Conservation (phyloP, 2,797 vertebrate species). For the Octomys mimax region DNA sequence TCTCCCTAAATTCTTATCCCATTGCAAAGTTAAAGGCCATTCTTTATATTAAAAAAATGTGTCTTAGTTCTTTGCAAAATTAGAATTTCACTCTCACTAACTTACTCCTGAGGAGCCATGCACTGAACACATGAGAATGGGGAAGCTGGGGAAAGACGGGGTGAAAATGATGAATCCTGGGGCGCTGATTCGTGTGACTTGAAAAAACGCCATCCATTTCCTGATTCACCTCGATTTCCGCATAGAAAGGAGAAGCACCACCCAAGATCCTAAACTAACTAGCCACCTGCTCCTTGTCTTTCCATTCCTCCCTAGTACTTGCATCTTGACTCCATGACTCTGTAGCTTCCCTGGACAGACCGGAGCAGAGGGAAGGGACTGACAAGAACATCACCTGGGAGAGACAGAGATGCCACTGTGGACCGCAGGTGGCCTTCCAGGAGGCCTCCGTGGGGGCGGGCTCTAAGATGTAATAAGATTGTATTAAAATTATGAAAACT, state of each 20-base stretch:
- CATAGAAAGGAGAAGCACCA: background rate
- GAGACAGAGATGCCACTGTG: background rate
- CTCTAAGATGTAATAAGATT: background rate
- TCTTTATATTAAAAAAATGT: background rate
- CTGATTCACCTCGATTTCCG: constrained; percentile 89
- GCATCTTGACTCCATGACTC: constrained; percentile 60
- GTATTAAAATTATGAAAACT: constrained; percentile 50
- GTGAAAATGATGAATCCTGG: constrained; percentile 90
- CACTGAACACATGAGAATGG: background rate
- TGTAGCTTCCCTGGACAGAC: constrained; percentile 18
- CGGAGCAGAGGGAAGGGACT: constrained; percentile 25
- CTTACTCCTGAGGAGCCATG: background rate
- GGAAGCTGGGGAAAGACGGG: constrained; percentile 55
- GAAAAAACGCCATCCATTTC: constrained; percentile 92
- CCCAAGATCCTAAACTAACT: background rate
- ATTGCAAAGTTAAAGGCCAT: background rate
- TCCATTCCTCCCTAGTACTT: constrained; percentile 71
- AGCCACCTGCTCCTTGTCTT: constrained; percentile 73
- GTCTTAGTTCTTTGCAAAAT: background rate
- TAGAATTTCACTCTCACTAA: background rate
- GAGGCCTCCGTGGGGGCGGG: constrained; percentile 25
- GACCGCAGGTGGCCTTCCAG: constrained; percentile 7
- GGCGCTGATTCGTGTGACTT: constrained; percentile 89
- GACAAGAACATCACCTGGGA: constrained; percentile 27
- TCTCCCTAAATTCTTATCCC: background rate